Base-by-base conservation (phyloP, 2,113 vertebrate species). In the Melanostigma gelatinosum region DNA sequence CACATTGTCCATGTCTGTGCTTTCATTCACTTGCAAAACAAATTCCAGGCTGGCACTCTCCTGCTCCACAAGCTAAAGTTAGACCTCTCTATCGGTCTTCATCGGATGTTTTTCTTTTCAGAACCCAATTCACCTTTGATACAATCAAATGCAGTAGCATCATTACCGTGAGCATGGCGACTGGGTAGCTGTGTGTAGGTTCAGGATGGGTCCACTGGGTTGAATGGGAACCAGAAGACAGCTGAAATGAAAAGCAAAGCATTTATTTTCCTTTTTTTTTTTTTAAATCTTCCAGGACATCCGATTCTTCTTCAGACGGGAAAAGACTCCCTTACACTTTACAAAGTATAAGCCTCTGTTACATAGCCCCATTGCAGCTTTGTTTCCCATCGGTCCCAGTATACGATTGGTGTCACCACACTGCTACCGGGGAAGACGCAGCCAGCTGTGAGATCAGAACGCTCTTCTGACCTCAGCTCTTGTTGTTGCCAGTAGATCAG, bases 391-490 rank as follows among this genome's bases (percentile, higher is more conserved):
- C 60, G 4, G 62, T 75, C 58, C 20, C 24, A 58, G 50, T 34
- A 36, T 62, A 44, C 27, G 13, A 72, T 3, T 36, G 55, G 34
- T 68, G 44, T 44, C n/a, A 48, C 18, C 22, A 36, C 29, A 48
- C 22, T 77, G 20, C 24, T 40, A 68, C 36, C 27, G 54, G 44
- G 65, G n/a, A 38, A 81, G 27, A 15, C 15, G 2, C 29, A 71
- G 62, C 63, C 54, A 67, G 65, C 71, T 68, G 70, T 75, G 64
- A 63, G 44, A 60, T 75, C 60, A 55, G 58, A 75, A 29, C 32
- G 10, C 63, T 29, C 72, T 34, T 34, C 34, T 34, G 34, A 34
- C 48, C 68, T 66, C 54, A 18, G 62, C 46, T 75, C 44, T 67
- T 52, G 15, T 38, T 76, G 42, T 36, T 83, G 67, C 64, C 76